Percentiles rank a stretch among this genome's conserved stretches.
Conservation (phyloP, 2,888 invertebrate species). For the Drosophila kuntzei region DNA sequence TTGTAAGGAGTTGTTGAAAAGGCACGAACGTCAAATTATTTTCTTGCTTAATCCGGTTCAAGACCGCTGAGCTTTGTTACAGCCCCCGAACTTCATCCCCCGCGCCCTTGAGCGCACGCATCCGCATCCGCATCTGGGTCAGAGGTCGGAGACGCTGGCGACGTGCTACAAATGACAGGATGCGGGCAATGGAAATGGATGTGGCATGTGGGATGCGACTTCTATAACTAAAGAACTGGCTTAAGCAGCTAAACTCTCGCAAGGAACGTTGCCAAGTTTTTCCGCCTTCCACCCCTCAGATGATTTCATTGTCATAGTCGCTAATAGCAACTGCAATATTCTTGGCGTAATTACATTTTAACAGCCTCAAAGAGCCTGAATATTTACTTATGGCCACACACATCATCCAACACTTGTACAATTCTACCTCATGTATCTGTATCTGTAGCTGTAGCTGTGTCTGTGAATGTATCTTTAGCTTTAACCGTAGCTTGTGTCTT, state of each 20-base stretch:
- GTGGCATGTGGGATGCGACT: constrained; percentile 21
- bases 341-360: constrained; percentile 76
- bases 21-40: constrained; percentile 83
- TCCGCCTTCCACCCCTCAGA: constrained; percentile 8
- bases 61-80: constrained; percentile 75
- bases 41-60: constrained; percentile 81
- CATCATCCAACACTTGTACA: constrained; percentile 37
- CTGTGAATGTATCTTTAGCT: constrained; percentile 18
- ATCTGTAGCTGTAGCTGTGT: constrained; percentile 21
- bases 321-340: constrained; percentile 76
- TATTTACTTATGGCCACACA: constrained; percentile 68
- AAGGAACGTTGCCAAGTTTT: constrained; percentile 33
- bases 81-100: constrained; percentile 13
- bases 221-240: constrained; percentile 46
- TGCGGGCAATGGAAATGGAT: constrained; percentile 38
- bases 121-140: constrained; percentile 76
- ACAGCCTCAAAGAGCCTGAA: constrained; percentile 72
- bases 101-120: constrained; percentile 29
- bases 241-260: constrained; percentile 51
- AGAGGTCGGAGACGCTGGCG: constrained; percentile 49
- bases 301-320: constrained; percentile 80
- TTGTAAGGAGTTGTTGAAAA: constrained; percentile 70
- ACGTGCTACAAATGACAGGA: constrained; percentile 67
- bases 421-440: constrained; percentile 23
- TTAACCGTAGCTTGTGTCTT: constrained; percentile 30